A percentile compares a stretch with the other conserved stretches of the same genome.
Conservation (phyloP, 2,797 vertebrate species). For the Crocodylus rhombifer region DNA sequence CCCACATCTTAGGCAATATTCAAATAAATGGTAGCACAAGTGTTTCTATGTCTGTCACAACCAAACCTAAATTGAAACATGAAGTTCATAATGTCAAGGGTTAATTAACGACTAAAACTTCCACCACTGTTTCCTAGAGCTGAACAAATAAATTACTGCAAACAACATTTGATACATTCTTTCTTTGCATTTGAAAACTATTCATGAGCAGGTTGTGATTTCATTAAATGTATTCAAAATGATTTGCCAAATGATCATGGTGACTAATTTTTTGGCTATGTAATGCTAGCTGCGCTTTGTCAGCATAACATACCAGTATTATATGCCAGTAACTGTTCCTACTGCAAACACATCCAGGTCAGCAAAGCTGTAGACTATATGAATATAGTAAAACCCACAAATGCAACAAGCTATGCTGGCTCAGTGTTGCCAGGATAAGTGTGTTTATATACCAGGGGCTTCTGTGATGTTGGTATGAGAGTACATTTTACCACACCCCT, state of each 20-base stretch:
- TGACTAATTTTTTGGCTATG: background rate
- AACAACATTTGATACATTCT: slow-evolving; percentile 34
- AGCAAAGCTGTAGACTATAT: background rate
- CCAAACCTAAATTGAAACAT: slow-evolving; percentile 52
- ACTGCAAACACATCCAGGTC: background rate
- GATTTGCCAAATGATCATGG: background rate
- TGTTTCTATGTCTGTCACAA: slow-evolving; percentile 22
- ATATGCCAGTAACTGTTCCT: background rate
- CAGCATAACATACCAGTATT: background rate
- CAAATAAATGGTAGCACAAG: slow-evolving; percentile 34
- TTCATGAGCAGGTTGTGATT: slow-evolving; percentile 27
- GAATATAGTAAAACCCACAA: background rate
- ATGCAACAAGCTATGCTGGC: background rate
- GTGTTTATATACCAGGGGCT: background rate
- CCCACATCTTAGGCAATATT: slow-evolving; percentile 49
- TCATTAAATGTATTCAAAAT: background rate
- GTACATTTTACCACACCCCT: background rate
- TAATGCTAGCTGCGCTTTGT: background rate
- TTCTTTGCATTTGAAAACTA: background rate
- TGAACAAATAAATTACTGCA: background rate
- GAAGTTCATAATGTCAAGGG: slow-evolving; percentile 51
- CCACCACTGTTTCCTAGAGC: background rate
- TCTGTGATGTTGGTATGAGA: background rate
- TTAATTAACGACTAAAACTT: slow-evolving; percentile 39
- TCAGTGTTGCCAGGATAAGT: background rate